phyloP scores from a whole-genome alignment of 2,113 vertebrate genomes.

The Alectura lathami region DNA sequence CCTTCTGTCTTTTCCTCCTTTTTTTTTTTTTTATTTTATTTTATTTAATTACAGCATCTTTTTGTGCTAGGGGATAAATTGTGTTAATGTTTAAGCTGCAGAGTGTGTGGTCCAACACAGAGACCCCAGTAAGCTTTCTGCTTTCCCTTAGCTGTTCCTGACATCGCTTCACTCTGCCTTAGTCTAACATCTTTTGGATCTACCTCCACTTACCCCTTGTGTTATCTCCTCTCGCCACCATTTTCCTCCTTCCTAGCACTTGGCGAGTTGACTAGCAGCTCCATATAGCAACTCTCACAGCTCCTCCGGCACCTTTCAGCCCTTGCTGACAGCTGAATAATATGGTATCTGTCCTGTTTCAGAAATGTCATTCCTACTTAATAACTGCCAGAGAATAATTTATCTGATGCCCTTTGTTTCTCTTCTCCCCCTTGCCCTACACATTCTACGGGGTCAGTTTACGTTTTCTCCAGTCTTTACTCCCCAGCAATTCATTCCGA shows the following conservation, averaged over 20 bases:
- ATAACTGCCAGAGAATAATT: slow-evolving; percentile 4
- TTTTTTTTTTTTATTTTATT: background rate
- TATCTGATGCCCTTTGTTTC: slow-evolving; percentile 17
- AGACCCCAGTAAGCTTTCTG: background rate
- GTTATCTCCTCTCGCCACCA: slow-evolving; percentile 61
- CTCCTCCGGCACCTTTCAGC: background rate
- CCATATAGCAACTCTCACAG: background rate
- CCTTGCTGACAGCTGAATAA: slow-evolving; percentile 42
- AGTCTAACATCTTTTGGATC: slow-evolving; percentile 28
- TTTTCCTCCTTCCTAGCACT: slow-evolving; percentile 34
- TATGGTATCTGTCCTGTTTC: background rate
- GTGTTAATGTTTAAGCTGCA: background rate
- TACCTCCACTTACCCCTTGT: slow-evolving; percentile 40
- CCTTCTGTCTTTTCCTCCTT: background rate
- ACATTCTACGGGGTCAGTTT: background rate
- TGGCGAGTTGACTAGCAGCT: slow-evolving; percentile 48
- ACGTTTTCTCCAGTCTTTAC: background rate
- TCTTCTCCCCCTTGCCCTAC: background rate
- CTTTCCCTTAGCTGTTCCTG: slow-evolving; percentile 38
- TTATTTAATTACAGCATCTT: background rate
- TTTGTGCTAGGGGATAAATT: background rate
- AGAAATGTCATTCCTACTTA: background rate
- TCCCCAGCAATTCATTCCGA: slow-evolving; percentile 11
- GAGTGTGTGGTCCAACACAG: background rate
- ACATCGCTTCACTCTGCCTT: slow-evolving; percentile 19